A percentile compares a stretch with the other conserved stretches of the same genome.
phyloP scores from a whole-genome alignment of 2,797 vertebrate species.

The Anguilla anguilla region DNA sequence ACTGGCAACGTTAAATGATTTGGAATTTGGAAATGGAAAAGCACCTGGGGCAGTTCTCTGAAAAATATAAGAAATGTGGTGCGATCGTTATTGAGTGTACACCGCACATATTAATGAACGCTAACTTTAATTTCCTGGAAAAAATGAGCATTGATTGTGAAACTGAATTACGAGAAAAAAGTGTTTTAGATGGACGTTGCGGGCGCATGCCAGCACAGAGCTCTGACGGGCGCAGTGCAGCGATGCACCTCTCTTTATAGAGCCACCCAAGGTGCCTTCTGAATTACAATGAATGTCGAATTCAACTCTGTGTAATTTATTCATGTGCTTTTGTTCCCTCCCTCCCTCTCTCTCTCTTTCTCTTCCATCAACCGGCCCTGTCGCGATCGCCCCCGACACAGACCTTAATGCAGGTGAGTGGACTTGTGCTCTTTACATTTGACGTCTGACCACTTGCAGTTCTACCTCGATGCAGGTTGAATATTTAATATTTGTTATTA shows the following conservation, averaged over 20 bases:
- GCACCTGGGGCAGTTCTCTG: not conserved
- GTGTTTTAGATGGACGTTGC: not conserved
- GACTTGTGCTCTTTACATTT: not conserved
- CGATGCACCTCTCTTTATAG: not conserved
- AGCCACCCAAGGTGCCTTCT: not conserved
- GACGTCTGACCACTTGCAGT: not conserved
- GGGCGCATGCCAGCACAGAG: not conserved
- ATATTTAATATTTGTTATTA: not conserved
- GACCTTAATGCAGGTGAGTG: constrained; percentile 16
- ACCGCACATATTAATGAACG: no score
- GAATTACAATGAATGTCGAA: not conserved
- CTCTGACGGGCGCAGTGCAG: not conserved
- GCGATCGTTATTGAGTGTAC: not conserved
- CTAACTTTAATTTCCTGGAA: not conserved
- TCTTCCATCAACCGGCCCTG: not conserved
- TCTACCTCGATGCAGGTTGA: not conserved
- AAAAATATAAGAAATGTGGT: not conserved
- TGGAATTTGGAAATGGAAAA: not conserved
- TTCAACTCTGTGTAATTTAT: not conserved
- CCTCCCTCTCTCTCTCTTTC: not conserved
- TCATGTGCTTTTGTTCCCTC: not conserved
- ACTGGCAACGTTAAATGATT: not conserved
- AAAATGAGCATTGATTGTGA: not conserved
- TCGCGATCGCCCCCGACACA: not conserved
- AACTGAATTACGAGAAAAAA: no score